Evolutionary conservation across 2,113 vertebrate species (phyloP), one percentile per base, ranked within the genome.

Genomic region (Lycaon pictus): DNA sequence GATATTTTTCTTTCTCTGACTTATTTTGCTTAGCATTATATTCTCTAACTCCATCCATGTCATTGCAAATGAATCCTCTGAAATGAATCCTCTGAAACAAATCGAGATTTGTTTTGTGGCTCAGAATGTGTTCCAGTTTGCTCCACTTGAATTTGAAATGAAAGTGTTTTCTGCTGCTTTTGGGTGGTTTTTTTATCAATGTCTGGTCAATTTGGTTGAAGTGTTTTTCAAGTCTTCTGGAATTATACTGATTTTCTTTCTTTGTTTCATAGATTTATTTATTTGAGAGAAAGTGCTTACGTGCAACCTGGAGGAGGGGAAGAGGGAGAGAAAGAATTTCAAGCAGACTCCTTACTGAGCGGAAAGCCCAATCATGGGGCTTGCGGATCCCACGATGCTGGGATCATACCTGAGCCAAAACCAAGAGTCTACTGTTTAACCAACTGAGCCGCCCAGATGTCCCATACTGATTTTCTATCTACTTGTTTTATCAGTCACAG

Each of bases 171-270:
- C 60, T 95, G 51, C 35, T 81, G 6, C 79, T 79, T 56, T 77
- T 23, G 22, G 6, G 58, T 86, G 17, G 11, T 19, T 94, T 77
- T 95, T 89, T 32, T 74, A 10, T 85, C 65, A 35, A 1, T 94
- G 72, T 72, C 67, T 63, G 32, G 48, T 92, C 62, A 48, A 2
- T 79, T 94, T 82, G 77, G 62, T 81, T 62, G 72, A 27, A 13
- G 91, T 88, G 37, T 65, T 92, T 84, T 95, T 94, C 48, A 91
- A 17, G 25, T 80, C 10, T 83, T 74, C 56, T 80, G 37, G 43
- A 93, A 51, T 23, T 58, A 23, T 48, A 32, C 32, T 67, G 56
- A 51, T 87, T 83, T 97, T 94, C 63, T 95, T 43, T 65, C 63
- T 93, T 69, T 35, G n/a, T 69, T 29, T 69, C 19, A 69, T 17